These are phyloP conservation scores for Drosophila mulleri DNA, from an alignment of 2,888 invertebrate genomes.

Conservation along the genomic window DNA sequence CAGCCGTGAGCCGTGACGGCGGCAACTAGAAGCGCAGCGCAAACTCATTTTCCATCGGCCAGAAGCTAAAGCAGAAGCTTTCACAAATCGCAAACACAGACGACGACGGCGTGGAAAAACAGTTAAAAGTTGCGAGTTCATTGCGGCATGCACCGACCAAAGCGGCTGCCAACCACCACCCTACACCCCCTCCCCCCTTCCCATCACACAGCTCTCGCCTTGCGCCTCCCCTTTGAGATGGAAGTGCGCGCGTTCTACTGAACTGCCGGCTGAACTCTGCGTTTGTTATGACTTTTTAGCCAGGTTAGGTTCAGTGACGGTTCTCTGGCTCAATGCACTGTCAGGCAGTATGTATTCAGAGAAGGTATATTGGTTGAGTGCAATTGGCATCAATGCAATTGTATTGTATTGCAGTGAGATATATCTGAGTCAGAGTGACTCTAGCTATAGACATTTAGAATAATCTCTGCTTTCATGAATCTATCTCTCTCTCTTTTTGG, in stretches of 20 bases:
- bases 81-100: slow-evolving; percentile 74
- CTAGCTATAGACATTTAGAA: no score
- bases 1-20: slow-evolving; percentile 47
- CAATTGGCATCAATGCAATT: neutral
- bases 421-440: neutral
- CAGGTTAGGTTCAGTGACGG: slow-evolving; percentile 17
- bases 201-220: neutral
- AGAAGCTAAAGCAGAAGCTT: slow-evolving; percentile 36
- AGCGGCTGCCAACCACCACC: slow-evolving; percentile 28
- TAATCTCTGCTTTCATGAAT: no score
- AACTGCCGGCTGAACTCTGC: slow-evolving; percentile 65
- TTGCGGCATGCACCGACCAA: slow-evolving; percentile 72
- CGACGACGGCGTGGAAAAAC: slow-evolving; percentile 57
- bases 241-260: slow-evolving; percentile 48
- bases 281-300: slow-evolving; percentile 71
- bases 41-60: slow-evolving; percentile 63
- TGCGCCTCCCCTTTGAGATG: neutral
- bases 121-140: slow-evolving; percentile 80
- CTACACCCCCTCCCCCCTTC: slow-evolving; percentile 3
- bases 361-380: neutral
- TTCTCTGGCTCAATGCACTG: neutral
- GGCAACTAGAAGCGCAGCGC: slow-evolving; percentile 51
- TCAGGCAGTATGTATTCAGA: fast-evolving
- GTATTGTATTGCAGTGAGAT: no score
- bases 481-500: neutral